These are phyloP conservation scores for Myzus persicae DNA, from an alignment of 1,140 invertebrate species.

Conservation along the genomic window DNA sequence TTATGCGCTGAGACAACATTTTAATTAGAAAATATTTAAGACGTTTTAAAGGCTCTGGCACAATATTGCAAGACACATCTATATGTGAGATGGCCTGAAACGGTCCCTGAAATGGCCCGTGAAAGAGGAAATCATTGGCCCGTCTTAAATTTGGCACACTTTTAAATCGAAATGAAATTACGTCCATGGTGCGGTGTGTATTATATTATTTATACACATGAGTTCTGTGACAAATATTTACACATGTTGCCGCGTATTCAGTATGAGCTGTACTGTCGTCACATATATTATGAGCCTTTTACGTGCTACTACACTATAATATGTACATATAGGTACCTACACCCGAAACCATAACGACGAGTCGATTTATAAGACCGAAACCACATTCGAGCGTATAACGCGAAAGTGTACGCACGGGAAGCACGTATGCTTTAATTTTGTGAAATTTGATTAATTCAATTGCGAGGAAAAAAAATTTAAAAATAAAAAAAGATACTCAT, in stretches of 20 bases:
- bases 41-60: neutral
- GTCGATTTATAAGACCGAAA: constrained; percentile 28
- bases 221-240: neutral
- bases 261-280: neutral
- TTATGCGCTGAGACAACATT: neutral
- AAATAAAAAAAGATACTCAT: neutral
- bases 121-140: neutral
- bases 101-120: neutral
- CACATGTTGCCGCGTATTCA: neutral
- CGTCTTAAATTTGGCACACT: neutral
- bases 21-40: neutral
- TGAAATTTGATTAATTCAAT: constrained; percentile 19
- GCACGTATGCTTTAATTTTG: constrained; percentile 11
- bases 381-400: constrained; percentile 10
- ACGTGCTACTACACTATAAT: neutral
- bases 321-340: neutral
- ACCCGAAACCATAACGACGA: neutral
- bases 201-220: neutral
- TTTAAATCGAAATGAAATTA: neutral
- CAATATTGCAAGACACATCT: neutral
- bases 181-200: too few relatives aligned
- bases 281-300: neutral
- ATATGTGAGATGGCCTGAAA: neutral
- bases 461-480: neutral
- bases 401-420: neutral